Percentiles rank a stretch among this genome's conserved stretches.
Conservation (phyloP, 2,888 invertebrate species). For the Chloroclysta siterata region DNA sequence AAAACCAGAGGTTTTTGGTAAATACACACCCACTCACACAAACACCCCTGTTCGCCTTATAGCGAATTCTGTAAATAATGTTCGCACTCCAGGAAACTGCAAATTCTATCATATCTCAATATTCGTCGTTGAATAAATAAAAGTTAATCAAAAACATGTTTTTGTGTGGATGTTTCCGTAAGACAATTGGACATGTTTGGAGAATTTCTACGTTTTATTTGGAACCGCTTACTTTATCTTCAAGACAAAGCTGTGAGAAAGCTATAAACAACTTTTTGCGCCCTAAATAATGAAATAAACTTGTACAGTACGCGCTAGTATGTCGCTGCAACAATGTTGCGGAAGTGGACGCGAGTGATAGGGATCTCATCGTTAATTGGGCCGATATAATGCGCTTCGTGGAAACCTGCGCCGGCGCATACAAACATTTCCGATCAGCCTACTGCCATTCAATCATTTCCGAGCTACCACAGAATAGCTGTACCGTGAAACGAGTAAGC, state of each 20-base stretch:
- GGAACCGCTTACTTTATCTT: background rate
- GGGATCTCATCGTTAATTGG: conserved; percentile 13
- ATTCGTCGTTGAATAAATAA: too few relatives aligned
- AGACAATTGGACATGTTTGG: too few relatives aligned
- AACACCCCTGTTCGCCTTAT: too few relatives aligned
- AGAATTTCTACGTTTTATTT: background rate
- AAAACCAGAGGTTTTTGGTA: too few relatives aligned
- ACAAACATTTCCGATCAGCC: background rate
- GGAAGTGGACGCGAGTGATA: background rate
- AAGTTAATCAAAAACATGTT: too few relatives aligned
- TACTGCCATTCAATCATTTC: conserved; percentile 8
- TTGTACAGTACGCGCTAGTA: background rate
- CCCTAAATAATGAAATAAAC: background rate
- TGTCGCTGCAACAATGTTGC: background rate
- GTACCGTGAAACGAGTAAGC: conserved; percentile 3
- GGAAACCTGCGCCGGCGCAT: conserved; percentile 6
- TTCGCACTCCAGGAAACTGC: too few relatives aligned
- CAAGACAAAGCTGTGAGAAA: background rate
- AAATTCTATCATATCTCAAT: too few relatives aligned
- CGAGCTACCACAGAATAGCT: background rate
- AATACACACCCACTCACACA: too few relatives aligned
- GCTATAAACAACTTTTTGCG: background rate
- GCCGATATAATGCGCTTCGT: conserved; percentile 8
- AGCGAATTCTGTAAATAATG: too few relatives aligned
- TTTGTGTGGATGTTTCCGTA: too few relatives aligned